A percentile compares a stretch with the other conserved stretches of the same genome.
phyloP scores from a whole-genome alignment of 2,113 vertebrate species.

The human (Homo sapiens) region GRCh38 chr6:49814501-49815000 shows the following conservation, averaged over 20 bases:
- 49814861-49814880: background rate
- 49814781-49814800: background rate
- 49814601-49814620: background rate
- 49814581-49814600: background rate
- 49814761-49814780: background rate
- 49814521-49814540: background rate
- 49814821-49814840: background rate
- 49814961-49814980: background rate
- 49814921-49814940: background rate
- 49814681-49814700: background rate
- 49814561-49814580: background rate
- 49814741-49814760: background rate
- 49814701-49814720: background rate
- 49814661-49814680: background rate
- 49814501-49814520: too few species aligned
- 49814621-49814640: background rate
- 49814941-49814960: background rate
- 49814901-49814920: background rate
- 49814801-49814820: background rate
- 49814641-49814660: background rate
- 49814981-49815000: background rate
- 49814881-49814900: background rate
- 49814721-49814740: background rate
- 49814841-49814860: background rate
- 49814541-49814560: background rate